Evolutionary conservation across 2,888 invertebrate species (phyloP), one percentile per base, ranked within the genome.

Genomic region (Tenthredo notha): DNA sequence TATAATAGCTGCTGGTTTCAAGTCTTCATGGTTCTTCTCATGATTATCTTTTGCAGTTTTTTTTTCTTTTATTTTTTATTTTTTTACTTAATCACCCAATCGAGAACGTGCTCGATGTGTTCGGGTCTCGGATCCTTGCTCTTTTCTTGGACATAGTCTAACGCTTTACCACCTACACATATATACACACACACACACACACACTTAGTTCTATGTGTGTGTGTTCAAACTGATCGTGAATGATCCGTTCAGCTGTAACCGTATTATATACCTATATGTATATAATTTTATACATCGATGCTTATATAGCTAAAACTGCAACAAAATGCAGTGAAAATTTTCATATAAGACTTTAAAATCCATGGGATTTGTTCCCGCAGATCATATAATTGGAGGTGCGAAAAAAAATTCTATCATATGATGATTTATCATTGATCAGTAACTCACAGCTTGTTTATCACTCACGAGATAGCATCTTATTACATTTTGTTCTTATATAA

Each of bases 51-150:
- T 74, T 43, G 43, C 72, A 43, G 12, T 33, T 33, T 37, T 6
- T 37, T 37, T 37, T 37, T 37, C 1, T 37, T 37, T 37, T 37
- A 7, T 37, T 7, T 40, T 72, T 37, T 40, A 40, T 29, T 33
- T 67, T 37, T 70, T 70, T 70, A 37, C n/a, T 70, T 70, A 37
- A n/a, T 37, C 40, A 74, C 72, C 43, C 43, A 43, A 74, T 74
- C 72, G 43, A 74, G 72, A 74, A 74, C 72, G 43, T 74, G 40
- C 40, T 43, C 43, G 21, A 74, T 5, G 18, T n/a, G 43, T 74
- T 43, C 72, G 43, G 72, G 43, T 21, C 72, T 40, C 40, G 43
- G n/a, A 74, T 43, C 43, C 43, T 43, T 10, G 72, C 10, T 25
- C 43, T 43, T 74, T 18, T 2, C 40, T 74, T 18, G 43, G 72